These are phyloP conservation scores for Polypterus senegalus DNA, from an alignment of 2,113 vertebrate species.

Conservation along the genomic window DNA sequence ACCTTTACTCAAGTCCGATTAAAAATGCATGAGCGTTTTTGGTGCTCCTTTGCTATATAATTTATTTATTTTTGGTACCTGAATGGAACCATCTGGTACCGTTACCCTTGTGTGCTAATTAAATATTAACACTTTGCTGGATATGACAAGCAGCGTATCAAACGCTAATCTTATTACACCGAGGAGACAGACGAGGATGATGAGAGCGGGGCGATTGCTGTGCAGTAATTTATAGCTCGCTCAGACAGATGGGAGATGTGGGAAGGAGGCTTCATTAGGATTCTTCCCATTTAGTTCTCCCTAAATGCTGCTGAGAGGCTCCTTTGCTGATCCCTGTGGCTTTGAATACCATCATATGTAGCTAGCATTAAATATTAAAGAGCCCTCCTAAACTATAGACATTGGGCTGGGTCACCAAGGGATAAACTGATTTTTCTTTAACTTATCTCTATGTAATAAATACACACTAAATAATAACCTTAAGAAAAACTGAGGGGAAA, in stretches of 20 bases:
- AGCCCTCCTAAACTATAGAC: neutral
- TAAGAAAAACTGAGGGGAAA: no score
- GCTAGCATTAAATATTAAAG: neutral
- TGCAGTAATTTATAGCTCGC: constrained; percentile 30
- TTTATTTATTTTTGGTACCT: constrained; percentile 21
- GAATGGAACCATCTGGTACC: constrained; percentile 34
- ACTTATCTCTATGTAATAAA: no score
- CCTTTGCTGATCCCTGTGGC: neutral
- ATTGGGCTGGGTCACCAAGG: neutral
- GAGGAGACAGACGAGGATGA: constrained; percentile 23
- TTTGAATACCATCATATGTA: neutral
- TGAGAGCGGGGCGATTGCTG: neutral
- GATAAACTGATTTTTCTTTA: no score
- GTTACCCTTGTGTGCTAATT: constrained; percentile 30
- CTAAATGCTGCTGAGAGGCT: neutral
- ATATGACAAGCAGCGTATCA: constrained; percentile 30
- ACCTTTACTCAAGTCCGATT: constrained; percentile 17
- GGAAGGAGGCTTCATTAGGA: constrained; percentile 25
- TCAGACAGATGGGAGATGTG: constrained; percentile 42
- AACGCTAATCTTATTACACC: constrained; percentile 32
- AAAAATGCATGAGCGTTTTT: constrained; percentile 43
- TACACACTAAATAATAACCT: no score
- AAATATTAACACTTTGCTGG: constrained; percentile 37
- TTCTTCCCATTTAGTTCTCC: constrained; percentile 6
- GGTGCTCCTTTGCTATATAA: constrained; percentile 18